phyloP scores from a whole-genome alignment of 2,888 invertebrate species.

The Venusia cambrica region DNA sequence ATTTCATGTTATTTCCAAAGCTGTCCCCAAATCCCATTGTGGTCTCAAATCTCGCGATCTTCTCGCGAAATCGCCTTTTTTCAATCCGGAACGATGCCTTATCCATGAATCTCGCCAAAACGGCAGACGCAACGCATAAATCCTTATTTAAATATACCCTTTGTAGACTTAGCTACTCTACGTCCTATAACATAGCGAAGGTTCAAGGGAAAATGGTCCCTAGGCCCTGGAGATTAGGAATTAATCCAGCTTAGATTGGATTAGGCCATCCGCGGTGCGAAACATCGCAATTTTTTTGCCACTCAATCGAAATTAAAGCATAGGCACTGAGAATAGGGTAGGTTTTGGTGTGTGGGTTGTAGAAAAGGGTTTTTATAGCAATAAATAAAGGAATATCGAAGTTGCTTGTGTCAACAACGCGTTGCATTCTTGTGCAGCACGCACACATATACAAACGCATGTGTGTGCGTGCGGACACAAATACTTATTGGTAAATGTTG shows the following conservation, averaged over 20 bases:
- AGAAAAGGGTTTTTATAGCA: slow-evolving; percentile 72
- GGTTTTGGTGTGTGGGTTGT: slow-evolving; percentile 22
- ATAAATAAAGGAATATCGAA: slow-evolving; percentile 81
- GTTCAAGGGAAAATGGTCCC: slow-evolving; percentile 35
- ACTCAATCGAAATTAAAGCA: slow-evolving; percentile 26
- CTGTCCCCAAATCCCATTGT: slow-evolving; percentile 51
- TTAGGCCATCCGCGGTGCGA: slow-evolving; percentile 24
- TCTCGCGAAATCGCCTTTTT: slow-evolving; percentile 54
- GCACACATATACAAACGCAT: slow-evolving; percentile 38
- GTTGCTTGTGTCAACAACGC: slow-evolving; percentile 80
- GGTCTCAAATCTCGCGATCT: slow-evolving; percentile 52
- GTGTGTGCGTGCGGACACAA: slow-evolving; percentile 63
- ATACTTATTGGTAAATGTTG: slow-evolving; percentile 78
- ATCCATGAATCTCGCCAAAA: slow-evolving; percentile 78
- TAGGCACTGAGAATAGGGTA: slow-evolving; percentile 16
- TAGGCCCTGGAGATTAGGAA: slow-evolving; percentile 30
- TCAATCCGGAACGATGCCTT: slow-evolving; percentile 62
- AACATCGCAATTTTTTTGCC: slow-evolving; percentile 39
- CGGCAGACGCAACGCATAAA: slow-evolving; percentile 78
- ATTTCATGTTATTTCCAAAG: no score
- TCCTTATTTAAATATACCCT: slow-evolving; percentile 79
- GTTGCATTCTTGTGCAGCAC: slow-evolving; percentile 76
- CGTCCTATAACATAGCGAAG: slow-evolving; percentile 34
- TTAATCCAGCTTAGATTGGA: slow-evolving; percentile 35
- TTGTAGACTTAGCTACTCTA: slow-evolving; percentile 33